Conservation (phyloP, 2,113 vertebrate species). For the Octodon degus region DNA sequence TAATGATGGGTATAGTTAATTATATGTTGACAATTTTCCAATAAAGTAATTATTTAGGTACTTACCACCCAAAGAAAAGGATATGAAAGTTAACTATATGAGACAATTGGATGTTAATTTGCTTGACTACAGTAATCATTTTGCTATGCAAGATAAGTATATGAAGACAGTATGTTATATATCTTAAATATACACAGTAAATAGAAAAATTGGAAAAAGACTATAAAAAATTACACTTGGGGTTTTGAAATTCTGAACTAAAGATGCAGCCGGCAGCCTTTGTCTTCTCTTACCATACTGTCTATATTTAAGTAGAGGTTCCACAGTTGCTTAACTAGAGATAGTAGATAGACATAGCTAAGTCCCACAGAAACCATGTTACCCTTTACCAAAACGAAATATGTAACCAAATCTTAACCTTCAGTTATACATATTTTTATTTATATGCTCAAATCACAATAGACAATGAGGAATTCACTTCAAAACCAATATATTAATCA, state of each 20-base stretch:
- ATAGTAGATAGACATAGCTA: background rate
- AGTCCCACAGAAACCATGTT: background rate
- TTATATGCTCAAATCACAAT: background rate
- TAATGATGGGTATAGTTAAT: background rate
- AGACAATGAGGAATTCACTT: background rate
- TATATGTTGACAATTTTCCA: background rate
- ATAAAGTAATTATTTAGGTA: background rate
- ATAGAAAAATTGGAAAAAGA: background rate
- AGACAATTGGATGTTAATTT: background rate
- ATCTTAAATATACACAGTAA: background rate
- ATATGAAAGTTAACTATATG: background rate
- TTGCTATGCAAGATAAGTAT: background rate
- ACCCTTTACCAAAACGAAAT: constrained; percentile 19
- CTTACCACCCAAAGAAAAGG: background rate
- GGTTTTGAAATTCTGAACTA: background rate
- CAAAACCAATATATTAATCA: constrained; percentile 44
- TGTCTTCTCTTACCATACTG: background rate
- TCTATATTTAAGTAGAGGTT: background rate
- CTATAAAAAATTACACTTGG: background rate
- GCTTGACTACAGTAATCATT: background rate
- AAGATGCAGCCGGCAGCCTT: background rate
- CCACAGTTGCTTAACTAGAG: background rate
- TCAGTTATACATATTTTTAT: background rate
- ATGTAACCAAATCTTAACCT: background rate
- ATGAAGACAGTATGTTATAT: background rate